phyloP scores from a whole-genome alignment of 1,140 invertebrate genomes.

The Whitmania pigra region DNA sequence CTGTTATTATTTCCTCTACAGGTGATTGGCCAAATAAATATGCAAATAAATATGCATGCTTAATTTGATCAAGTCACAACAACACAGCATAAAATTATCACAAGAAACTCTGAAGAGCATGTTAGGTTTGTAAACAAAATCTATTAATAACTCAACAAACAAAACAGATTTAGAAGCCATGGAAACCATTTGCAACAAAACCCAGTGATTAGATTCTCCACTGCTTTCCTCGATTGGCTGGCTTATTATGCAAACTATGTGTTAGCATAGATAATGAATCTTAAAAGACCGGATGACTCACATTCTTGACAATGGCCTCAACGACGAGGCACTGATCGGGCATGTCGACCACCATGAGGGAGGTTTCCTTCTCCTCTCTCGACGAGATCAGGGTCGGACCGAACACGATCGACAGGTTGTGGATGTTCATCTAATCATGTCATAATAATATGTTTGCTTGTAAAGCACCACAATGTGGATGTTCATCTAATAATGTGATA shows the following conservation, averaged over 20 bases:
- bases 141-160: background rate
- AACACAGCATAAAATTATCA: no score
- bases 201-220: no score
- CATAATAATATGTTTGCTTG: no score
- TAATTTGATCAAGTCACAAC: no score
- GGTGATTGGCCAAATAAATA: background rate
- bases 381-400: conserved; percentile 75
- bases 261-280: no score
- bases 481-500: no score
- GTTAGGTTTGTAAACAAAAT: background rate
- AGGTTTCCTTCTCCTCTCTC: conserved; percentile 62
- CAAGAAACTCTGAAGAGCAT: no score
- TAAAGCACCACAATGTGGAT: no score
- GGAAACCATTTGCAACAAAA: no score
- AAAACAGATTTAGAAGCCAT: background rate
- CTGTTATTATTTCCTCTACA: background rate
- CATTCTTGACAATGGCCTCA: conserved; percentile 75
- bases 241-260: no score
- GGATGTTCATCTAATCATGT: conserved; percentile 86
- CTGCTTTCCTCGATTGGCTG: no score
- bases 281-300: conserved; percentile 42
- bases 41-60: no score
- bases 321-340: conserved; percentile 89
- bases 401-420: conserved; percentile 88
- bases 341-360: conserved; percentile 92